Evolutionary conservation across 2,888 invertebrate species (phyloP).

Genomic region (Meta bourneti): DNA sequence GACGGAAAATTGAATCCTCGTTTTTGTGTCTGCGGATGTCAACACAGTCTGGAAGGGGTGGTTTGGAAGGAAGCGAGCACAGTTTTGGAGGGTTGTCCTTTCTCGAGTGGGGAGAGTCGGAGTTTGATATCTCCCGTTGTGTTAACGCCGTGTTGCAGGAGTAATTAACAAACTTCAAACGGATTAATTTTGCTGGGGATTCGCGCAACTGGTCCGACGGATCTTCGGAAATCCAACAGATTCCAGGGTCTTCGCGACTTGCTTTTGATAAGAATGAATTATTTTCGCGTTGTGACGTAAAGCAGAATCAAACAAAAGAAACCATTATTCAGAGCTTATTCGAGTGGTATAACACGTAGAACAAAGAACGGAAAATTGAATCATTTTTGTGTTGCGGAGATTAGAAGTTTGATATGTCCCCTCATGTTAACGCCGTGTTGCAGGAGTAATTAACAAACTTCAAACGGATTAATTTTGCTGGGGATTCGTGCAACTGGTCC

Average conservation of each 20-base stretch:
- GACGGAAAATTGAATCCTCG: background rate
- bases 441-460: slow-evolving; percentile 36
- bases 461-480: slow-evolving; percentile 17
- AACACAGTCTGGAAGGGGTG: background rate
- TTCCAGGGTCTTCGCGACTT: background rate
- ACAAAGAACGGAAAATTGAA: background rate
- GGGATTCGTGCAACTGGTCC: no score
- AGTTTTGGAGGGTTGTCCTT: slow-evolving; percentile 6
- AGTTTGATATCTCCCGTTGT: slow-evolving; percentile 14
- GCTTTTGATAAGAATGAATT: slow-evolving; percentile 24
- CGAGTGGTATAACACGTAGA: slow-evolving; percentile 2
- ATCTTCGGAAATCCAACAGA: no score
- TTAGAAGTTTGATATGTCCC: background rate
- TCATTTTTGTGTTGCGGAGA: background rate
- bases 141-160: slow-evolving; percentile 19
- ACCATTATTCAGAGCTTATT: slow-evolving; percentile 12
- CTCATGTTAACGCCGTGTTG: slow-evolving; percentile 18
- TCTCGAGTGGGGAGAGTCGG: background rate
- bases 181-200: slow-evolving; percentile 8
- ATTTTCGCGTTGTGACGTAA: background rate
- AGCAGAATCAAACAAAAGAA: background rate
- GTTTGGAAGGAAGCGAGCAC: background rate
- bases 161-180: slow-evolving; percentile 51
- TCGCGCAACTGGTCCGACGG: no score
- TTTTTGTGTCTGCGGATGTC: background rate